Percentiles rank a stretch among this genome's conserved stretches.
Conservation (phyloP, 2,888 invertebrate genomes). For the Ichneumoninae sp. region DNA sequence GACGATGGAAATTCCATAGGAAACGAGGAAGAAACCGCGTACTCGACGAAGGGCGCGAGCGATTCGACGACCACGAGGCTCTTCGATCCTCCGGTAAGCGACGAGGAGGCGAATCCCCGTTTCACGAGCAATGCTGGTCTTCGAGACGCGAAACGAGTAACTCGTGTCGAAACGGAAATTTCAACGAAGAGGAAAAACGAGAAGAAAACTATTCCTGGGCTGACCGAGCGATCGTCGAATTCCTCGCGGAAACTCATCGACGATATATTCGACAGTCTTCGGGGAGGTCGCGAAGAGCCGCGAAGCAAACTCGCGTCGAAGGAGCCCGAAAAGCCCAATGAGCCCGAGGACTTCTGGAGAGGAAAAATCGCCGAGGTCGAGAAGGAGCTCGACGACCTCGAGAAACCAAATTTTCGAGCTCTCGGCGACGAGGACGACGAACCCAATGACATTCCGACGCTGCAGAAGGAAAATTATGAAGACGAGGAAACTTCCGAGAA, state of each 20-base stretch:
- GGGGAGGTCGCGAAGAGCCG: neutral
- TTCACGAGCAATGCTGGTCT: neutral
- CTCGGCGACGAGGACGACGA: slow-evolving; percentile 4
- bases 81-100: neutral
- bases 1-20: neutral
- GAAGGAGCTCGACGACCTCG: neutral
- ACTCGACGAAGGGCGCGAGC: neutral
- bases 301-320: neutral
- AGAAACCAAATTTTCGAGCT: slow-evolving; percentile 21
- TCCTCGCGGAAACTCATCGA: neutral
- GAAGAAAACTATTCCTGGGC: neutral
- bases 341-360: neutral
- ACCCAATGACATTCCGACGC: neutral
- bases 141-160: neutral
- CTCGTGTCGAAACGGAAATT: neutral
- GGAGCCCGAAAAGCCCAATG: neutral
- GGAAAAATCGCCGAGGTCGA: neutral
- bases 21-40: neutral
- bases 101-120: neutral
- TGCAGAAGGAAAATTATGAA: neutral
- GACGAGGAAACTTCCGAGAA: neutral
- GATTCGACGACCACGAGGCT: neutral
- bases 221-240: neutral
- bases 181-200: neutral
- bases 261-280: no score